Percentiles rank a stretch among this genome's conserved stretches.
Evolutionary conservation across 2,797 vertebrate species (phyloP).

Genomic region (Chrosomus eos): DNA sequence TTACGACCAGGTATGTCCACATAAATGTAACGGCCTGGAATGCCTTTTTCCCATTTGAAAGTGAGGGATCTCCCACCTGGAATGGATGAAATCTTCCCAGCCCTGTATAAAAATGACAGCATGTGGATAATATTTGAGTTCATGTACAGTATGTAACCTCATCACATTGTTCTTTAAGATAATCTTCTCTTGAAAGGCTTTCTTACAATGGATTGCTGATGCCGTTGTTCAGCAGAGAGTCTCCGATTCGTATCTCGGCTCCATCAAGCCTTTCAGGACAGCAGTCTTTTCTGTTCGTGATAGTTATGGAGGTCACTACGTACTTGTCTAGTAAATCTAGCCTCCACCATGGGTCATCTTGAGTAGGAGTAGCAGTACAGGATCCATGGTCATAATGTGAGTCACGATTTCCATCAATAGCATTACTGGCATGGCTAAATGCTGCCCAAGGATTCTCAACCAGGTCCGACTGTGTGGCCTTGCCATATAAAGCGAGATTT

Average conservation of each 20-base stretch:
- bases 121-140: not conserved
- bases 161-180: not conserved
- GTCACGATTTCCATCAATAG: slow-evolving; percentile 48
- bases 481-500: slow-evolving; percentile 40
- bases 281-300: slow-evolving; percentile 15
- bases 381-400: slow-evolving; percentile 32
- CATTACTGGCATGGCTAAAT: slow-evolving; percentile 24
- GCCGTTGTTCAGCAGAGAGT: slow-evolving; percentile 43
- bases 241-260: slow-evolving; percentile 61
- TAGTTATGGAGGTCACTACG: slow-evolving; percentile 38
- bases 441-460: not conserved
- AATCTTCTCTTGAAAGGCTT: not conserved
- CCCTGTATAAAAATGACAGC: slow-evolving; percentile 29
- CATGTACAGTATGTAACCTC: not conserved
- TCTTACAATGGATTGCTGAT: slow-evolving; percentile 50
- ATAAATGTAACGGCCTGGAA: slow-evolving; percentile 53
- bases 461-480: slow-evolving; percentile 42
- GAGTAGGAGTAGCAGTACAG: slow-evolving; percentile 15
- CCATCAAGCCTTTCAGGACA: slow-evolving; percentile 48
- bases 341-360: slow-evolving; percentile 50
- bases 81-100: slow-evolving; percentile 39
- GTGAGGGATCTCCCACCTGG: slow-evolving; percentile 17
- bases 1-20: slow-evolving; percentile 1
- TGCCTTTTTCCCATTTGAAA: slow-evolving; percentile 40
- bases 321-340: slow-evolving; percentile 47